Evolutionary conservation across 2,797 vertebrate species (phyloP).

Genomic region (Pipistrellus nathusii): DNA sequence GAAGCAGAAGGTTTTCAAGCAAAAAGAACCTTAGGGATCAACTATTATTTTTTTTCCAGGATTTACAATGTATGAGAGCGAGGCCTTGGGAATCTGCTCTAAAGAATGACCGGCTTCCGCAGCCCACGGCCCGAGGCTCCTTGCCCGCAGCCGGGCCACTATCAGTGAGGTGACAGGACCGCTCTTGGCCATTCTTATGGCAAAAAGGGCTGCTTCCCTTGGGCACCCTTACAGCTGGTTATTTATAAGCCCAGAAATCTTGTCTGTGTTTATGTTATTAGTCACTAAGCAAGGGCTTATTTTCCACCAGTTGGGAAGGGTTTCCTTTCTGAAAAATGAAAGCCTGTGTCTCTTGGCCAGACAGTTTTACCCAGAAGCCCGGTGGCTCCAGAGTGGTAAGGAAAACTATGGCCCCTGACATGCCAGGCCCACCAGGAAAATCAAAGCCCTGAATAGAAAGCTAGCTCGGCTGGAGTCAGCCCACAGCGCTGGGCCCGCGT

Average conservation of each 20-base stretch:
- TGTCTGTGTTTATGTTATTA: conserved; percentile 84
- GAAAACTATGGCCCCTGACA: conserved; percentile 69
- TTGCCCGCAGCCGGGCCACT: background rate
- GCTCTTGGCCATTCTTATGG: conserved; percentile 64
- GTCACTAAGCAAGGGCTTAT: conserved; percentile 82
- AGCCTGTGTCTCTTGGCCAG: conserved; percentile 82
- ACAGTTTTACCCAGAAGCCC: conserved; percentile 75
- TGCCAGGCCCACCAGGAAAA: conserved; percentile 76
- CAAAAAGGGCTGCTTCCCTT: conserved; percentile 63
- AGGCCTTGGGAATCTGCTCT: conserved; percentile 44
- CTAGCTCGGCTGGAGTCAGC: conserved; percentile 71
- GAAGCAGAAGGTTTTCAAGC: background rate
- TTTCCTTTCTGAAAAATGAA: conserved; percentile 83
- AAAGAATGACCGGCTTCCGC: conserved; percentile 14
- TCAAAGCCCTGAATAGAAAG: conserved; percentile 81
- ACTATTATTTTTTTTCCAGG: conserved; percentile 36
- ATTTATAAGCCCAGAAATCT: conserved; percentile 83
- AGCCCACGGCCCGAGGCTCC: background rate
- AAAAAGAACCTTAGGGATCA: conserved; percentile 28
- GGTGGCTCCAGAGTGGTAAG: conserved; percentile 68
- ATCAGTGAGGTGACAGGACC: background rate
- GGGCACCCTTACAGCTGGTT: conserved; percentile 74
- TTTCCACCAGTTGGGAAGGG: conserved; percentile 82
- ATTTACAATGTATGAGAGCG: background rate
- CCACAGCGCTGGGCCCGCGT: background rate